Percentiles rank a stretch among this genome's conserved stretches.
Conservation (phyloP, 2,888 invertebrate genomes). For the Cheilosia scutellata region DNA sequence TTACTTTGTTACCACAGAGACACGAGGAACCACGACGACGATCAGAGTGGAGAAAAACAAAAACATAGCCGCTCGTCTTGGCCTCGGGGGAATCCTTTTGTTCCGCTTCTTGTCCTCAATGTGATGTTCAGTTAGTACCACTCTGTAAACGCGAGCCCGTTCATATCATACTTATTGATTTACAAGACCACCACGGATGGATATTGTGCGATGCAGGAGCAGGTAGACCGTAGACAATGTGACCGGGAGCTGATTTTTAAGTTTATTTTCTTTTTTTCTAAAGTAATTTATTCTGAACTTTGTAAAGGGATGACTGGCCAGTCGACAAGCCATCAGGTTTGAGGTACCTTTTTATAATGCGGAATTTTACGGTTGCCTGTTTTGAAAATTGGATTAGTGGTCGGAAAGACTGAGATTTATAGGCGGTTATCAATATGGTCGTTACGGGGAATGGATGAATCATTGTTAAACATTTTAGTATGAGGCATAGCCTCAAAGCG, state of each 20-base stretch:
- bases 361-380: conserved; percentile 61
- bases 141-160: conserved; percentile 29
- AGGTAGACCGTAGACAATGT: conserved; percentile 62
- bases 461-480: conserved; percentile 10
- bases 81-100: conserved; percentile 72
- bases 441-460: conserved; percentile 38
- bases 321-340: conserved; percentile 60
- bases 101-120: conserved; percentile 64
- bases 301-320: conserved; percentile 57
- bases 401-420: conserved; percentile 46
- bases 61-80: conserved; percentile 42
- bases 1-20: conserved; percentile 56
- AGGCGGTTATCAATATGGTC: conserved; percentile 27
- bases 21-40: conserved; percentile 35
- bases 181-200: conserved; percentile 72
- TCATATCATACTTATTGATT: conserved; percentile 64
- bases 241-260: conserved; percentile 64
- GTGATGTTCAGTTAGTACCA: conserved; percentile 48
- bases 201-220: conserved; percentile 30
- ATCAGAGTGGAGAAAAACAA: conserved; percentile 43
- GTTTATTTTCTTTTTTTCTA: conserved; percentile 29
- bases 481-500: conserved; percentile 1
- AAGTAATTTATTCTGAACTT: conserved; percentile 67
- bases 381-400: conserved; percentile 64
- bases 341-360: conserved; percentile 47